Base-by-base conservation (phyloP, 2,888 invertebrate genomes). In the Synanthedon formicaeformis region DNA sequence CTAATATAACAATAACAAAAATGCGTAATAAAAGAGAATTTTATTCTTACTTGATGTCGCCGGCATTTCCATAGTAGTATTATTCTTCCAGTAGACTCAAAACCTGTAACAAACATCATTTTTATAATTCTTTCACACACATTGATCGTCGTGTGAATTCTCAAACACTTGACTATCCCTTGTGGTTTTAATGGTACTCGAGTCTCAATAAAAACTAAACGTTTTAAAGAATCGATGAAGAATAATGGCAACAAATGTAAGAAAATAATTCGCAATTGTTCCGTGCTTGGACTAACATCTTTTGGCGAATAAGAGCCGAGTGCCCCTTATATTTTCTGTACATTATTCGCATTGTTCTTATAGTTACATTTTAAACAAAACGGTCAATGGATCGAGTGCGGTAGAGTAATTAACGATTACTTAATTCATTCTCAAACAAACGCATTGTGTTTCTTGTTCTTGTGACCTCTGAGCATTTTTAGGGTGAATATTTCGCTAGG, bases 241-340 rank as follows among this genome's bases (percentile, higher is more conserved):
- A 81, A 78, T 75, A 73, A 68, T 70, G 64, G 84, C 67, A 74
- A 83, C 82, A 83, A 83, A 78, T 78, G 82, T 81, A 81, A 80
- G 80, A 78, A 79, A 80, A 76, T 78, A 81, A 78, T 67, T 65
- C 64, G 59, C 63, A 59, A 72, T 84, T 83, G 81, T 83, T 66
- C 60, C 51, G 54, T 55, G 63, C 60, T 60, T 57, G 63, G 57
- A 63, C 76, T 70, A 73, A 81, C 85, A 85, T 86, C 85, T 86
- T 86, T 78, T 67, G 53, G 64, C 56, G 63, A 34, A 81, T 73
- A 82, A 81, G 41, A 73, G 69, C 69, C 54, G 69, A 84, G 81
- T 66, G 70, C 67, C 64, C 65, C 78, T 80, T 60, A 61, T 64
- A 59, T 71, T 63, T 73, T 3, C 34, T 72, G 71, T 78, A 75